A percentile compares a stretch with the other conserved stretches of the same genome.
Evolutionary conservation across 2,888 invertebrate species (phyloP).

Genomic region (Onthophagus sagittarius): DNA sequence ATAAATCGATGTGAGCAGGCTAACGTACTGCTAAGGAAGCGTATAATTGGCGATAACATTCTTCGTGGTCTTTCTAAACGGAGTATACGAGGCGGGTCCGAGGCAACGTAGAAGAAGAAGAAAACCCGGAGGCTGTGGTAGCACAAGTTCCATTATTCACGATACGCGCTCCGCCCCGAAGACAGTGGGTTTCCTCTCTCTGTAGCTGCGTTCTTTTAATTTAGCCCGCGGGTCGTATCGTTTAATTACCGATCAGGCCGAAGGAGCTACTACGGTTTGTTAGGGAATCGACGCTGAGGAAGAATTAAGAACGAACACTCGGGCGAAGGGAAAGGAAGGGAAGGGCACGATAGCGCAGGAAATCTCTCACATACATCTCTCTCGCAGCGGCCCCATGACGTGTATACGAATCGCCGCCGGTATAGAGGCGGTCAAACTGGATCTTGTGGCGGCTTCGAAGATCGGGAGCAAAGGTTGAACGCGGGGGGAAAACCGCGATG

Average conservation of each 20-base stretch:
- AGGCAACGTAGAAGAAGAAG: background rate
- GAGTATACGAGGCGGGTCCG: background rate
- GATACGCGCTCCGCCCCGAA: background rate
- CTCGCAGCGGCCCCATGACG: background rate
- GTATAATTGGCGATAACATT: background rate
- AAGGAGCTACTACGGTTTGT: background rate
- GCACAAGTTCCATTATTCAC: background rate
- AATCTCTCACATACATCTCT: background rate
- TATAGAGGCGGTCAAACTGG: background rate
- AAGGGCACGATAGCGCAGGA: background rate
- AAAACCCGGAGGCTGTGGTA: background rate
- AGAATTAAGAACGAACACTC: background rate
- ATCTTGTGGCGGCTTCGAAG: background rate
- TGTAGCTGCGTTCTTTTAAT: background rate
- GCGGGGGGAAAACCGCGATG: background rate
- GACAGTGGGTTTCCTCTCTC: background rate
- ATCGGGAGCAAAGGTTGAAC: background rate
- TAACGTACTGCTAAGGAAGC: background rate
- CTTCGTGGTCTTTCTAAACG: background rate
- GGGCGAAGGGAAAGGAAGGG: background rate
- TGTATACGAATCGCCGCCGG: background rate
- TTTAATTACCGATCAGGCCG: background rate
- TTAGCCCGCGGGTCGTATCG: background rate
- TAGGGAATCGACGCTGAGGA: background rate
- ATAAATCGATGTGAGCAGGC: background rate